Evolutionary conservation across 1,140 invertebrate genomes (phyloP).

Genomic region (Brachionus plicatilis): DNA sequence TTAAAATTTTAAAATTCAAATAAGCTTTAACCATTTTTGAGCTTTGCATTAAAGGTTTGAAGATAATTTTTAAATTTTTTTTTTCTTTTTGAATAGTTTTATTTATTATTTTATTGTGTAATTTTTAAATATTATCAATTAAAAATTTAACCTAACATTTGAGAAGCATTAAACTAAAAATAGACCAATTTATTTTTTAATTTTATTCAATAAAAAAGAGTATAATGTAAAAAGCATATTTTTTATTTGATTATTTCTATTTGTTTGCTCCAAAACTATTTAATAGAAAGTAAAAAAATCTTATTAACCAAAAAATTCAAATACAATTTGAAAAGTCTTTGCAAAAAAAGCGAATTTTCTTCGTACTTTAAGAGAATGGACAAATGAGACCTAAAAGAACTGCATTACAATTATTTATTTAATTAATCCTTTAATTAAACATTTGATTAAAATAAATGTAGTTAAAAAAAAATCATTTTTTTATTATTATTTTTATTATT

Average conservation of each 20-base stretch:
- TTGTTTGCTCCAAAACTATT: too few species aligned
- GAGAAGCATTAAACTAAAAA: background rate
- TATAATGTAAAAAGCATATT: background rate
- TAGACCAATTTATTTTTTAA: background rate
- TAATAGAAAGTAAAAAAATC: too few species aligned
- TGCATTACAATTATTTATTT: too few species aligned
- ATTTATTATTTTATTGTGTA: slow-evolving; percentile 3
- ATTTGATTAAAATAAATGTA: too few species aligned
- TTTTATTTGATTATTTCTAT: background rate
- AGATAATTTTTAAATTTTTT: background rate
- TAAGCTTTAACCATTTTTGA: background rate
- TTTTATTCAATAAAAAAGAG: background rate
- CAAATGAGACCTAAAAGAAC: too few species aligned
- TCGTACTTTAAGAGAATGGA: too few species aligned
- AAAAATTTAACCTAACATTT: background rate
- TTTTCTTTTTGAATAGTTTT: background rate
- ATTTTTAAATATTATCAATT: background rate
- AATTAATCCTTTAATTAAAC: too few species aligned
- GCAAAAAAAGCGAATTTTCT: too few species aligned
- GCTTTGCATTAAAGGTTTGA: background rate
- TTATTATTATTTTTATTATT: too few species aligned
- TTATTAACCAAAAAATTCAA: too few species aligned
- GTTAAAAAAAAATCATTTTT: too few species aligned
- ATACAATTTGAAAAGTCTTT: too few species aligned
- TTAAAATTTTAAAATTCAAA: background rate